A percentile compares a stretch with the other conserved stretches of the same genome.
These are phyloP conservation scores for Cirrhinus mrigala DNA, from an alignment of 2,797 vertebrate species.

Conservation along the genomic window DNA sequence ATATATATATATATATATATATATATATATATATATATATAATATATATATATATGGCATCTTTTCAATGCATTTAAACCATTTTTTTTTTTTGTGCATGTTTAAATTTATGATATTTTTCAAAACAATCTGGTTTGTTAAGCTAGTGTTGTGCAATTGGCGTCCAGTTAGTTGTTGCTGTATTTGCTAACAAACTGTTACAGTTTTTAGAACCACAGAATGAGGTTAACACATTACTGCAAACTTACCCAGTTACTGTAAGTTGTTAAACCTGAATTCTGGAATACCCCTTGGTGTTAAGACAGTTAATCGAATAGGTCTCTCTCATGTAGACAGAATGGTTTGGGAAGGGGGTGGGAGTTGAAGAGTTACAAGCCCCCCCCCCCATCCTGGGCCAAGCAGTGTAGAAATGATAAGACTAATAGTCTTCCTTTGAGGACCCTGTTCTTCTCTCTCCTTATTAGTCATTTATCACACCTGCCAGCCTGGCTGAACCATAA, in stretches of 20 bases:
- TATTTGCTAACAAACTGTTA: neutral
- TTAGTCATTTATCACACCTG: constrained; percentile 99
- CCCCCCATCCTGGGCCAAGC: constrained; percentile 85
- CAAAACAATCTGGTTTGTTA: neutral
- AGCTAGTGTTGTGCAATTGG: neutral
- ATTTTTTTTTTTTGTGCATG: too few species aligned
- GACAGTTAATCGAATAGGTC: constrained; percentile 50
- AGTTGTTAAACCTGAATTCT: neutral
- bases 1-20: too few species aligned
- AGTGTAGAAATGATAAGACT: constrained; percentile 95
- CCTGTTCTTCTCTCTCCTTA: constrained; percentile 92
- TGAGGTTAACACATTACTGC: neutral
- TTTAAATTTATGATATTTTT: too few species aligned
- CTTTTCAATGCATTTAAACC: too few species aligned
- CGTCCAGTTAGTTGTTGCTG: neutral
- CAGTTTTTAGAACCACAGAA: neutral
- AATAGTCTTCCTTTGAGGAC: constrained; percentile 99
- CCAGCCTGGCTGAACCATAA: constrained; percentile 99
- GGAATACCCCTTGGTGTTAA: neutral
- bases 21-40: too few species aligned
- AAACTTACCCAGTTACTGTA: neutral
- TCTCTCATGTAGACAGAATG: constrained; percentile 50
- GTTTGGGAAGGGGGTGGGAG: constrained; percentile 50
- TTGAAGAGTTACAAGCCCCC: constrained; percentile 80
- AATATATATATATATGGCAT: too few species aligned